phyloP scores from a whole-genome alignment of 1,140 invertebrate genomes.

The Stegodyphus dumicola region DNA sequence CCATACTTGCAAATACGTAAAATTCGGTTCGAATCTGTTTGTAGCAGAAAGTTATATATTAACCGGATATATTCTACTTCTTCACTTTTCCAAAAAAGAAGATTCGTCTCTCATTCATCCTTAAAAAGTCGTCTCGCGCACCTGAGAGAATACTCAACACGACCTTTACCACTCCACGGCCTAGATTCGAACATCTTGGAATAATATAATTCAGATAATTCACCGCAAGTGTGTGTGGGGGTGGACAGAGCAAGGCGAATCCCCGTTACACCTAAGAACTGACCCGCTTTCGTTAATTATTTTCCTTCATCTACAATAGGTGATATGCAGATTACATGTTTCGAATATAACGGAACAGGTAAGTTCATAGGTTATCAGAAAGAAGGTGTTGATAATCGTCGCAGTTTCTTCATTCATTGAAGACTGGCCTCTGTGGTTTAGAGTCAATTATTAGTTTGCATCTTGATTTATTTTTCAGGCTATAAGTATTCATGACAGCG shows the following conservation, averaged over 20 bases:
- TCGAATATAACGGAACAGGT: no score
- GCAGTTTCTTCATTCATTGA: no score
- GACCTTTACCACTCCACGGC: constrained; percentile 30
- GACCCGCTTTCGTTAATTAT: constrained; percentile 12
- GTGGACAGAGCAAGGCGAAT: background rate
- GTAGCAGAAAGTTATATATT: background rate
- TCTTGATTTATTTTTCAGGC: no score
- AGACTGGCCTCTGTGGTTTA: no score
- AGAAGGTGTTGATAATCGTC: no score
- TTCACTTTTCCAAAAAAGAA: background rate
- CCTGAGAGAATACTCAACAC: background rate
- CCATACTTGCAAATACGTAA: no score
- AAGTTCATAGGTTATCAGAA: no score
- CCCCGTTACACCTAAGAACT: constrained; percentile 26
- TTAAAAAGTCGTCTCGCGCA: background rate
- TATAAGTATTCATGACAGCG: no score
- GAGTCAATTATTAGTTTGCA: no score
- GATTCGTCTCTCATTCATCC: background rate
- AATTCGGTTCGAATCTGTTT: background rate
- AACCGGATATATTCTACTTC: background rate
- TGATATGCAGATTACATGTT: no score
- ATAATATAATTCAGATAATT: constrained; percentile 19
- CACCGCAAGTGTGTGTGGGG: background rate
- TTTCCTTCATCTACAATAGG: constrained; percentile 3
- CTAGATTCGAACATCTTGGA: constrained; percentile 16